A percentile compares a stretch with the other conserved stretches of the same genome.
phyloP scores from a whole-genome alignment of 2,797 vertebrate genomes.

The Catharus ustulatus region DNA sequence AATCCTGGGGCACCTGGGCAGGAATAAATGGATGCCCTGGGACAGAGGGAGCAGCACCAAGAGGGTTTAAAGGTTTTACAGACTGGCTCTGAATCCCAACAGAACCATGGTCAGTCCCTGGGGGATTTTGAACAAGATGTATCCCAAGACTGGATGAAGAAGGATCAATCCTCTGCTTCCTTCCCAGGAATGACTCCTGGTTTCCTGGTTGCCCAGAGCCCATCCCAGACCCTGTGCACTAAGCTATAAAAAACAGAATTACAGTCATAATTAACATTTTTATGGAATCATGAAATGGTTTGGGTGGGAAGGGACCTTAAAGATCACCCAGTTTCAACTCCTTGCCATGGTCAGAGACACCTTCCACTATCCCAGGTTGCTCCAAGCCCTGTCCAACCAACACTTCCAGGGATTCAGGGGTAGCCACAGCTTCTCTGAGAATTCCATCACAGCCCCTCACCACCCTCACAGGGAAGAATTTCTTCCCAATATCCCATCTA shows the following conservation, averaged over 20 bases:
- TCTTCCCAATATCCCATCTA: neutral
- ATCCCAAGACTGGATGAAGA: neutral
- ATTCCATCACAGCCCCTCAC: rapidly evolving
- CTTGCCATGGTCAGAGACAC: rapidly evolving
- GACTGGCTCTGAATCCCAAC: rapidly evolving
- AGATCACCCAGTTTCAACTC: rapidly evolving
- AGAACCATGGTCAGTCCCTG: rapidly evolving
- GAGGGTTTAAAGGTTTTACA: neutral
- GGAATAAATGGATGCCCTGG: neutral
- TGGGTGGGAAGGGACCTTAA: neutral
- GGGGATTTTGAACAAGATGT: rapidly evolving
- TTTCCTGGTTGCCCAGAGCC: rapidly evolving
- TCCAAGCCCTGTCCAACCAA: rapidly evolving
- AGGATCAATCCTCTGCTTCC: neutral
- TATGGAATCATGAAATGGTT: neutral
- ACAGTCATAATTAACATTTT: neutral
- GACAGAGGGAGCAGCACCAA: neutral
- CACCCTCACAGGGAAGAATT: rapidly evolving
- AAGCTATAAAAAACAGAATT: neutral
- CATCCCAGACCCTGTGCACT: rapidly evolving
- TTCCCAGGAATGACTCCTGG: neutral
- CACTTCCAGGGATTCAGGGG: neutral
- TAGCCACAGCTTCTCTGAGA: neutral
- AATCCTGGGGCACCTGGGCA: neutral
- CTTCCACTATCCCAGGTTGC: rapidly evolving